These are phyloP conservation scores for Eucera pruinosa DNA, from an alignment of 2,888 invertebrate genomes.

Conservation along the genomic window DNA sequence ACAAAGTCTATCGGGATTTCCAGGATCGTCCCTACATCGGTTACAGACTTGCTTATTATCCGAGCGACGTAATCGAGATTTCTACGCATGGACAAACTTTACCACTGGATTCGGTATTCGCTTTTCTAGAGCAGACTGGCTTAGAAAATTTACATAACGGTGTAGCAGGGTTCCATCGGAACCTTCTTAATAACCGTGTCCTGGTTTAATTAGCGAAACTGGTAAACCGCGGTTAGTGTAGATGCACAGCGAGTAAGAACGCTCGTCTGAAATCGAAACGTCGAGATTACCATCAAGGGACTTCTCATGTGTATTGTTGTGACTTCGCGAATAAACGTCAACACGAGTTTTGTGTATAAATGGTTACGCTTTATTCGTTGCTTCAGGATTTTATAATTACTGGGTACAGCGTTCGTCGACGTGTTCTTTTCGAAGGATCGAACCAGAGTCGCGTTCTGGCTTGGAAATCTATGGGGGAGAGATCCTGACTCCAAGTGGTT, in stretches of 20 bases:
- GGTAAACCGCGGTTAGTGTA: not conserved
- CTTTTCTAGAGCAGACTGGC: constrained; percentile 3
- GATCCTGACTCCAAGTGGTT: too few species aligned
- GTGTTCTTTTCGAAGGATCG: too few species aligned
- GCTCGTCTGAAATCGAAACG: not conserved
- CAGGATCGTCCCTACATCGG: constrained; percentile 42
- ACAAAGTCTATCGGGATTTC: constrained; percentile 59
- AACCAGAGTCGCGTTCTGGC: too few species aligned
- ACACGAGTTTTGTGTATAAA: too few species aligned
- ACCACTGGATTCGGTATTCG: not conserved
- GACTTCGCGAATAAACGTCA: too few species aligned
- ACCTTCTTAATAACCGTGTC: constrained; percentile 1
- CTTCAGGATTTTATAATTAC: too few species aligned
- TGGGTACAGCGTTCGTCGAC: too few species aligned
- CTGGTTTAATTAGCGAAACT: constrained; percentile 41
- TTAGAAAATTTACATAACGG: constrained; percentile 52
- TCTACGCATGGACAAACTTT: constrained; percentile 37
- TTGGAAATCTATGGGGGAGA: too few species aligned
- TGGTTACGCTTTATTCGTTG: too few species aligned
- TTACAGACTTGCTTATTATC: constrained; percentile 63
- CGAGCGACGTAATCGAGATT: constrained; percentile 47
- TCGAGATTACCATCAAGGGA: not conserved
- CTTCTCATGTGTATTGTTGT: too few species aligned
- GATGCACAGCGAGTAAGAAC: not conserved
- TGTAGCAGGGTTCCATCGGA: constrained; percentile 19